A percentile compares a stretch with the other conserved stretches of the same genome.
These are phyloP conservation scores for Aphelocoma californica DNA, from an alignment of 2,797 vertebrate genomes.

Conservation along the genomic window DNA sequence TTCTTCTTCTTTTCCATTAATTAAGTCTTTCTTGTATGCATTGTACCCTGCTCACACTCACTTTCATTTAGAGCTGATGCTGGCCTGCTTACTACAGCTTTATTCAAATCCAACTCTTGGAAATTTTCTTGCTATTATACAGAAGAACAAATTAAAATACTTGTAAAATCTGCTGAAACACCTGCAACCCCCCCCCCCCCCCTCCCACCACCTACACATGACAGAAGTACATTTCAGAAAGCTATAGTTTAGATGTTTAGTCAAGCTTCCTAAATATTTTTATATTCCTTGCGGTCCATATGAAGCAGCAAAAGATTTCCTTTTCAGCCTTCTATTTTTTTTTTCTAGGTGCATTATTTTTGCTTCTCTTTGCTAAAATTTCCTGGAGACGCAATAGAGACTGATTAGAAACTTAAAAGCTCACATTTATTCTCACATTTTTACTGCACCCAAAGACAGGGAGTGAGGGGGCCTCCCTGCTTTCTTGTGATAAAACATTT, in stretches of 20 bases:
- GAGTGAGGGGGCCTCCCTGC: fast-evolving
- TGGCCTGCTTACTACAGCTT: neutral
- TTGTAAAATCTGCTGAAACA: neutral
- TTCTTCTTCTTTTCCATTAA: neutral
- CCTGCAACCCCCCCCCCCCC: neutral
- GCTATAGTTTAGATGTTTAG: neutral
- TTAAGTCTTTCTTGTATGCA: neutral
- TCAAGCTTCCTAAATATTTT: neutral
- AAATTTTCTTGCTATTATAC: neutral
- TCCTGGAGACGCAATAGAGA: neutral
- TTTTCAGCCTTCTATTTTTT: neutral
- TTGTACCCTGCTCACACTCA: neutral
- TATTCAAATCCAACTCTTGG: neutral
- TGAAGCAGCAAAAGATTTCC: neutral
- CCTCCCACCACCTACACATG: neutral
- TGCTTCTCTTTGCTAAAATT: neutral
- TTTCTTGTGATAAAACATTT: neutral
- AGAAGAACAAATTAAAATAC: neutral
- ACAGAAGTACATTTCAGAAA: neutral
- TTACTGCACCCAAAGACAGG: neutral
- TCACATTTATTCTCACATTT: neutral
- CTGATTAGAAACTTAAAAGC: neutral
- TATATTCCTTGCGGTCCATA: neutral
- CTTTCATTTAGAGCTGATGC: neutral
- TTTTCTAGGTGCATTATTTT: neutral